phyloP scores from a whole-genome alignment of 2,113 vertebrate genomes.

The Bubo bubo region DNA sequence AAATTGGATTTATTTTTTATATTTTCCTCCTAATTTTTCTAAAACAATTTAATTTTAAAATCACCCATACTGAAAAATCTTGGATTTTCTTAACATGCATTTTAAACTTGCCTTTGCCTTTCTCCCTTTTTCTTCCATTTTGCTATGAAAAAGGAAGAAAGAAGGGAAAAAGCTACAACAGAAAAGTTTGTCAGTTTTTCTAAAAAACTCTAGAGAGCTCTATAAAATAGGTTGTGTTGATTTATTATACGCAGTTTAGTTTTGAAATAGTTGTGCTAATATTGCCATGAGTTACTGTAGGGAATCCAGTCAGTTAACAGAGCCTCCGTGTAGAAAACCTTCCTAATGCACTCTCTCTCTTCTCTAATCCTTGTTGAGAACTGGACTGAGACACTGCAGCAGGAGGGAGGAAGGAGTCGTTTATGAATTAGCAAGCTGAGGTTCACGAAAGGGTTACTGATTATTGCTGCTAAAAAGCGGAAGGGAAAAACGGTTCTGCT shows the following conservation, averaged over 20 bases:
- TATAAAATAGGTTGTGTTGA: background rate
- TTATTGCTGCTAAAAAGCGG: background rate
- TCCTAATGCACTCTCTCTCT: background rate
- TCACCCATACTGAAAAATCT: background rate
- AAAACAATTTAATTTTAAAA: conserved; percentile 6
- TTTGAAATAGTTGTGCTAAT: background rate
- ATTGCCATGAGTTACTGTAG: background rate
- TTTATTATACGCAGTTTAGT: background rate
- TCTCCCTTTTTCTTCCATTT: background rate
- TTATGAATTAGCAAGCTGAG: background rate
- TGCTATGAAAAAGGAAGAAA: background rate
- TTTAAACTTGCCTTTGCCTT: background rate
- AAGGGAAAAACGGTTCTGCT: background rate
- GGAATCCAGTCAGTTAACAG: background rate
- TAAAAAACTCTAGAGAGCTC: background rate
- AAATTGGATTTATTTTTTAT: background rate
- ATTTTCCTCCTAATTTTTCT: conserved; percentile 8
- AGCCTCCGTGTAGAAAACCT: background rate
- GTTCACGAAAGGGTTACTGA: background rate
- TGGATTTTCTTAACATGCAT: background rate
- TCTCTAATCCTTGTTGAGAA: background rate
- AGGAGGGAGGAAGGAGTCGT: background rate
- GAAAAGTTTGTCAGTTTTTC: background rate
- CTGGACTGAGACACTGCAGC: background rate
- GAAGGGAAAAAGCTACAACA: background rate